Conservation (phyloP, 2,113 vertebrate species). For the Struthidea cinerea region DNA sequence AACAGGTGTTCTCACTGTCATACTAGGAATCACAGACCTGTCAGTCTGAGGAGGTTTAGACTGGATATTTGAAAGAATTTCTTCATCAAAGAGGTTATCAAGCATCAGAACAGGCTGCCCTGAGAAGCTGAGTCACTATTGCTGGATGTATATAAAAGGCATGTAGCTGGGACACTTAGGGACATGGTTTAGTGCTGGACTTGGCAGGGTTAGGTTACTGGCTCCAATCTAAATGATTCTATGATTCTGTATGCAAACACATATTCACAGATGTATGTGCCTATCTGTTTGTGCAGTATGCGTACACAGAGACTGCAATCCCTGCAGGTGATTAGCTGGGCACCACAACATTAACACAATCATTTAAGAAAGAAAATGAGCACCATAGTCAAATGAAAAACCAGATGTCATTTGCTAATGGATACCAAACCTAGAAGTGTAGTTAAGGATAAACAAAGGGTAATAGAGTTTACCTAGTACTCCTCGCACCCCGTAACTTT, state of each 20-base stretch:
- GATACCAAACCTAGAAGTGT: neutral
- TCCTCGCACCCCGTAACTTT: neutral
- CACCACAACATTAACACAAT: neutral
- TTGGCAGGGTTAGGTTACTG: neutral
- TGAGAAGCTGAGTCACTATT: neutral
- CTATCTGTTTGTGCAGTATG: neutral
- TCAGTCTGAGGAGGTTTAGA: neutral
- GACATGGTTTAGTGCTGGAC: neutral
- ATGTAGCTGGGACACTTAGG: neutral
- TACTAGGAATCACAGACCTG: neutral
- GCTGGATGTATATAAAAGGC: neutral
- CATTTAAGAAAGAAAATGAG: neutral
- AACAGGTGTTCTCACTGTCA: neutral
- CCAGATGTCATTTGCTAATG: neutral
- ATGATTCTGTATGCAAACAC: neutral
- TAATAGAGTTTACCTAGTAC: neutral
- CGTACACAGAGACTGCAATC: neutral
- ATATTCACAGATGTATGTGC: neutral
- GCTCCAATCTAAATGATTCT: neutral
- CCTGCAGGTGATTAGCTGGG: neutral
- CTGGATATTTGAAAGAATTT: neutral
- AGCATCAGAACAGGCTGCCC: neutral
- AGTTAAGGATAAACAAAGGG: neutral
- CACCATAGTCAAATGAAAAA: neutral
- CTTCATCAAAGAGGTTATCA: neutral